phyloP scores from a whole-genome alignment of 2,113 vertebrate species.

The Philantomba maxwellii region DNA sequence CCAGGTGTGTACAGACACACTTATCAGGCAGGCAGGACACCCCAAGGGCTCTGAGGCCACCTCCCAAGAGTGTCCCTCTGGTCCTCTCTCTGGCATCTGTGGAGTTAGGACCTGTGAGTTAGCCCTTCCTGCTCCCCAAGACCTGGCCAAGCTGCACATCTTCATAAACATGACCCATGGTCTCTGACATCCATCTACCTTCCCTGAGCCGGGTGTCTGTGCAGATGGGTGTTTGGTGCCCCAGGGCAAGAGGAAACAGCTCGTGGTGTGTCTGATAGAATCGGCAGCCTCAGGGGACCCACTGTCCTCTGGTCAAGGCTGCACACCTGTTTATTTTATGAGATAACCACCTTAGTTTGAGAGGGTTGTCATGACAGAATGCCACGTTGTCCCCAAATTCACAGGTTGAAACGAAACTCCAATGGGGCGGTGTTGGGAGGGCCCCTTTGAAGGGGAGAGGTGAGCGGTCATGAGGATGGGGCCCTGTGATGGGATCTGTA shows the following conservation, averaged over 20 bases:
- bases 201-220: neutral
- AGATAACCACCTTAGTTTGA: neutral
- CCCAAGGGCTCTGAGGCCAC: neutral
- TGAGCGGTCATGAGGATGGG: neutral
- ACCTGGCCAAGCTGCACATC: neutral
- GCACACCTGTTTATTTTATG: too few species aligned
- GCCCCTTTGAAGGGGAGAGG: neutral
- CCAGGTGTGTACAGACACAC: fast-evolving
- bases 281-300: neutral
- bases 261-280: too few species aligned
- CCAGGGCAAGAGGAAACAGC: neutral
- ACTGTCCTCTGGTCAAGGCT: neutral
- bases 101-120: neutral
- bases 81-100: neutral
- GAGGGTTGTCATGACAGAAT: too few species aligned
- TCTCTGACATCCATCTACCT: neutral
- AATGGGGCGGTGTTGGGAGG: neutral
- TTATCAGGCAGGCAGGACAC: neutral
- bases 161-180: neutral
- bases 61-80: neutral
- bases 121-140: neutral
- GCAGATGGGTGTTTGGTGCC: neutral
- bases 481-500: neutral
- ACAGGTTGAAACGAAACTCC: neutral
- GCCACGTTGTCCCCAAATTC: neutral